Conservation (phyloP, 2,113 vertebrate species). For the Vulpes ferrilata region DNA sequence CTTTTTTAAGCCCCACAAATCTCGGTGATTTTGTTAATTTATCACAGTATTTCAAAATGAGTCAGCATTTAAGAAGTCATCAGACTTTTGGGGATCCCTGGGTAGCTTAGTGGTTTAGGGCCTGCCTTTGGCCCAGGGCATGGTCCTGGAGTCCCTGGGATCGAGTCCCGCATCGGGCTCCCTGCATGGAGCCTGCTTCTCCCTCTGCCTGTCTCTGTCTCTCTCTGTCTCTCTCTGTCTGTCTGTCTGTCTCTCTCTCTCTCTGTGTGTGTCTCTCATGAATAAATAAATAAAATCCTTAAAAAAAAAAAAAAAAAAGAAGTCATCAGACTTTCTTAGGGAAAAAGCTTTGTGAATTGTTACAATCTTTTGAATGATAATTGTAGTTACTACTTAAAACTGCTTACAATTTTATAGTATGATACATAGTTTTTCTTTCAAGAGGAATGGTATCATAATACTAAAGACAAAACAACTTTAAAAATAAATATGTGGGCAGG, state of each 20-base stretch:
- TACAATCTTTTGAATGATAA: slow-evolving; percentile 7
- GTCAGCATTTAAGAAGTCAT: background rate
- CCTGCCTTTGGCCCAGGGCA: no score
- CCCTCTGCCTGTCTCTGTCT: no score
- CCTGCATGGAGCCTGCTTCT: no score
- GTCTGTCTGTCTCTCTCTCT: no score
- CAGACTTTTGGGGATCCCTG: no score
- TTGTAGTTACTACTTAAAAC: background rate
- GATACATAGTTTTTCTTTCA: background rate
- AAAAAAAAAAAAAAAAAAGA: background rate
- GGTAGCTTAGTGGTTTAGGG: no score
- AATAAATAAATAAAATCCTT: no score
- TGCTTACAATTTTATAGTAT: background rate
- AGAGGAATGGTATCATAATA: background rate
- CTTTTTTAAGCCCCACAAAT: background rate
- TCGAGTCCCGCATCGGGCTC: no score
- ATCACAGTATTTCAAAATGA: background rate
- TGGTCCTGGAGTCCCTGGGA: no score
- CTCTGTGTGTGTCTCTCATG: no score
- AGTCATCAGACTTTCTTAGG: background rate
- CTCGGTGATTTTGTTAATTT: background rate
- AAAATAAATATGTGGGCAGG: background rate
- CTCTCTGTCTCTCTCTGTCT: no score
- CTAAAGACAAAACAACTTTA: background rate
- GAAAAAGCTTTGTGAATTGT: background rate